Percentiles rank a stretch among this genome's conserved stretches.
These are phyloP conservation scores for Schlechtendalia chinensis DNA, from an alignment of 1,140 invertebrate species.

Conservation along the genomic window DNA sequence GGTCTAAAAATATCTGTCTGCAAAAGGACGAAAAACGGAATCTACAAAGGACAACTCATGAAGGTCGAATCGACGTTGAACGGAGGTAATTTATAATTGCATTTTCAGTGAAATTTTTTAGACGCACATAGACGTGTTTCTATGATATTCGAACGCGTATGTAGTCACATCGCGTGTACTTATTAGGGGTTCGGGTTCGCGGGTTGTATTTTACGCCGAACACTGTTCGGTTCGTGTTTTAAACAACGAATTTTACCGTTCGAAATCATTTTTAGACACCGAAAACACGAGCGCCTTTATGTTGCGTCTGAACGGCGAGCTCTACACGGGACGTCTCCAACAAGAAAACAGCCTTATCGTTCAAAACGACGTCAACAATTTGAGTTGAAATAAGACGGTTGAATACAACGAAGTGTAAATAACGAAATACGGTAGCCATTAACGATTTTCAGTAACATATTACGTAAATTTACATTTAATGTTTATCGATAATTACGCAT, in stretches of 20 bases:
- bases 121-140: too few relatives aligned
- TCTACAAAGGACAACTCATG: constrained; percentile 33
- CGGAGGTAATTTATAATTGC: constrained; percentile 42
- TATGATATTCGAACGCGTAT: too few relatives aligned
- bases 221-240: background rate
- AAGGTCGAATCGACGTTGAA: constrained; percentile 8
- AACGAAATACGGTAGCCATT: background rate
- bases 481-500: background rate
- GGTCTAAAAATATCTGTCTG: constrained; percentile 35
- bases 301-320: constrained; percentile 40
- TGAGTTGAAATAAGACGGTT: constrained; percentile 13
- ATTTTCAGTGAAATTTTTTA: too few relatives aligned
- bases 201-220: too few relatives aligned
- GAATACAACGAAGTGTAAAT: constrained; percentile 12
- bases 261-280: background rate
- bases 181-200: too few relatives aligned
- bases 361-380: background rate
- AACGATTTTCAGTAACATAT: background rate
- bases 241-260: background rate
- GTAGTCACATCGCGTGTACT: too few relatives aligned
- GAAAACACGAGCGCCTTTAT: constrained; percentile 13
- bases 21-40: constrained; percentile 9
- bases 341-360: background rate
- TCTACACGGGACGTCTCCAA: constrained; percentile 33
- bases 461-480: background rate